Evolutionary conservation across 2,113 vertebrate genomes (phyloP).

Genomic region (Pyxicephalus adspersus): DNA sequence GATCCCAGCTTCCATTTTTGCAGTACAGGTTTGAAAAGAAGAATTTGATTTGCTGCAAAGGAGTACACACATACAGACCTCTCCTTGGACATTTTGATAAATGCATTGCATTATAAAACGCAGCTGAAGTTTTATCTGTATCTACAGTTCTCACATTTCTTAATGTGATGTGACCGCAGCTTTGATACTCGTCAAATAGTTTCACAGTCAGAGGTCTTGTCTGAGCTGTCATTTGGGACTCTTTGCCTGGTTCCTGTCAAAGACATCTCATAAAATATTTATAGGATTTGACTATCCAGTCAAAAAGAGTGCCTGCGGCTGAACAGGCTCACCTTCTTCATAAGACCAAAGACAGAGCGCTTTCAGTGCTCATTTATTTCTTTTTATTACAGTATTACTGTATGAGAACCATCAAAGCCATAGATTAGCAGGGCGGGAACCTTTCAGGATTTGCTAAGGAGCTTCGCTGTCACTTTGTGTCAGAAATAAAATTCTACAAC

Average conservation of each 20-base stretch:
- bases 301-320: conserved; percentile 13
- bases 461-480: neutral
- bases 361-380: conserved; percentile 7
- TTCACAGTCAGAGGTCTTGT: neutral
- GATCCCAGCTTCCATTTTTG: too few species aligned
- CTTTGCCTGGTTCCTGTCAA: conserved; percentile 22
- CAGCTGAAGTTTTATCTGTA: too few species aligned
- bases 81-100: too few species aligned
- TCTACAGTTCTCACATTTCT: neutral
- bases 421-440: conserved; percentile 19
- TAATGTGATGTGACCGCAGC: neutral
- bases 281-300: conserved; percentile 4
- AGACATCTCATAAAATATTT: conserved; percentile 27
- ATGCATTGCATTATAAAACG: too few species aligned
- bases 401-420: conserved; percentile 28
- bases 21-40: too few species aligned
- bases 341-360: conserved; percentile 16
- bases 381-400: conserved; percentile 26
- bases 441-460: neutral
- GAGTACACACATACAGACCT: too few species aligned
- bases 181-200: conserved; percentile 9
- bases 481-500: neutral
- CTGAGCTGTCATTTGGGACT: neutral
- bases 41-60: too few species aligned
- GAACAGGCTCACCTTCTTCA: conserved; percentile 1